Evolutionary conservation across 92 coral and sea anemone species (phyloP).

Genomic region (Porites evermanni): DNA sequence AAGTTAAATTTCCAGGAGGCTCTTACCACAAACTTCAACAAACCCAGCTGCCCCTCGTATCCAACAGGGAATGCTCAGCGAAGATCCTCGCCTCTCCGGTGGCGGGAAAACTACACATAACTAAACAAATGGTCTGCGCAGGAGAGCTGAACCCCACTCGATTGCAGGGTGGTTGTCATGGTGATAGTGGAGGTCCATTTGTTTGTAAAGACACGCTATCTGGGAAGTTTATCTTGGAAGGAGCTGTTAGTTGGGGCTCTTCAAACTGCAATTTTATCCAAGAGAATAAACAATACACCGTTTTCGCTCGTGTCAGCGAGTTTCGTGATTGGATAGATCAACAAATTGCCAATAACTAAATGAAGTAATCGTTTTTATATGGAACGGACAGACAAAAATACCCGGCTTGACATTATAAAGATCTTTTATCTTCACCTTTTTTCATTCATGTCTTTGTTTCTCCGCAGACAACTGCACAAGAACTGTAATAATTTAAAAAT

Average conservation of each 20-base stretch:
- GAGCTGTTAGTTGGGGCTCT: constrained; percentile 66
- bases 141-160: constrained; percentile 51
- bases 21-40: constrained; percentile 56
- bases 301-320: constrained; percentile 60
- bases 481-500: no score
- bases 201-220: constrained; percentile 58
- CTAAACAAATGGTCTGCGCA: constrained; percentile 57
- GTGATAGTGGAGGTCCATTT: constrained; percentile 72
- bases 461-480: no score
- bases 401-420: not conserved
- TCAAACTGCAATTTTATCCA: constrained; percentile 49
- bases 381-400: not conserved
- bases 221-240: constrained; percentile 53
- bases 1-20: constrained; percentile 38
- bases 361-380: not conserved
- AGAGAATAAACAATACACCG: constrained; percentile 57
- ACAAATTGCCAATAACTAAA: constrained; percentile 2
- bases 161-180: constrained; percentile 63
- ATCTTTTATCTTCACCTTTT: no score
- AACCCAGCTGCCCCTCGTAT: constrained; percentile 64
- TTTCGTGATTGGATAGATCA: constrained; percentile 57
- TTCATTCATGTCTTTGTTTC: no score
- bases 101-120: constrained; percentile 7
- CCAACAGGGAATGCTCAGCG: constrained; percentile 43
- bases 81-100: not conserved